These are phyloP conservation scores for Hypomecis atomaria DNA, from an alignment of 2,888 invertebrate genomes.

Conservation along the genomic window DNA sequence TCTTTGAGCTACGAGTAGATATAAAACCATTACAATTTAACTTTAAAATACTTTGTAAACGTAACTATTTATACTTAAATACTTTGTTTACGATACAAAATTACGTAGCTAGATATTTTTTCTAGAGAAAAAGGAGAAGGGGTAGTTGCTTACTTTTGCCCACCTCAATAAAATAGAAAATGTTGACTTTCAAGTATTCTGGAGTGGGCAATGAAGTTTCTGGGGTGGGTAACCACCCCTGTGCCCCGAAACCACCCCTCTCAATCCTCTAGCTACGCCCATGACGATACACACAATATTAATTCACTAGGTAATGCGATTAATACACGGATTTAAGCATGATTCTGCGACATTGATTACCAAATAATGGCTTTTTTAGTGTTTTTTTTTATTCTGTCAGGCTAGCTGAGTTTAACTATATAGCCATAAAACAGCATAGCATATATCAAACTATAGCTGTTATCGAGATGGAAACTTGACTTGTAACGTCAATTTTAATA, in stretches of 20 bases:
- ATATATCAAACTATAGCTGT: too few relatives aligned
- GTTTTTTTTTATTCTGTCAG: not conserved
- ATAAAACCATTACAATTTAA: slow-evolving; percentile 1
- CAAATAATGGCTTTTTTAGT: not conserved
- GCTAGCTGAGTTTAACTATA: not conserved
- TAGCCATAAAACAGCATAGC: too few relatives aligned
- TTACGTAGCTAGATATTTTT: too few relatives aligned
- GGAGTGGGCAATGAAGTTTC: too few relatives aligned
- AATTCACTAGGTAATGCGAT: not conserved
- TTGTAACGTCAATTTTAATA: too few relatives aligned
- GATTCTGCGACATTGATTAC: not conserved
- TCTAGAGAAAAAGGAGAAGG: too few relatives aligned
- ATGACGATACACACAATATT: not conserved
- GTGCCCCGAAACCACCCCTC: too few relatives aligned
- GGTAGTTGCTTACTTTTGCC: too few relatives aligned
- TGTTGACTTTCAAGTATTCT: too few relatives aligned
- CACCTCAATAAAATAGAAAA: not conserved
- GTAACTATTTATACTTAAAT: slow-evolving; percentile 9
- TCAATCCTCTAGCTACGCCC: too few relatives aligned
- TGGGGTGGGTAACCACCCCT: too few relatives aligned
- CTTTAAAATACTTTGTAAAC: slow-evolving; percentile 16
- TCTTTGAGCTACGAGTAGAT: slow-evolving; percentile 25
- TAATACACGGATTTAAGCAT: not conserved
- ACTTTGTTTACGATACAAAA: slow-evolving; percentile 5
- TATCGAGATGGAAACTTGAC: too few relatives aligned